Evolutionary conservation across 2,888 invertebrate genomes (phyloP).

Genomic region (Pollenia labialis): DNA sequence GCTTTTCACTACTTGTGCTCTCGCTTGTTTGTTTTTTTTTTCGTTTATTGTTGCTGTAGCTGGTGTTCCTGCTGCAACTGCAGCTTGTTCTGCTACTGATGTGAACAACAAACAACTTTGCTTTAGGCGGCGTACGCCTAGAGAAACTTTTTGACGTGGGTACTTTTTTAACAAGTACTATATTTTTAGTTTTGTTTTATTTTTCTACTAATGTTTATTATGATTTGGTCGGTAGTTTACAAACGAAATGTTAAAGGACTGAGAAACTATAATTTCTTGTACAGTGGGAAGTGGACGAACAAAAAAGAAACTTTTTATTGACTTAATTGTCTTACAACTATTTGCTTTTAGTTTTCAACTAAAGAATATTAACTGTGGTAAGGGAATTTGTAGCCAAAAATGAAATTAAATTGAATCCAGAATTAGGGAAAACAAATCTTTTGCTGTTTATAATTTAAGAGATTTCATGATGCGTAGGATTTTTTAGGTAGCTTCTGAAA

Average conservation of each 20-base stretch:
- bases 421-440: no score
- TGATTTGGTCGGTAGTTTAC: constrained; percentile 53
- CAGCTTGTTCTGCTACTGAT: constrained; percentile 21
- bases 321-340: background rate
- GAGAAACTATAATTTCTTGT: background rate
- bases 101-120: constrained; percentile 66
- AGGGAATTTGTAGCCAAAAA: no score
- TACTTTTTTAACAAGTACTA: constrained; percentile 57
- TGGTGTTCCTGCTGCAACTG: constrained; percentile 12
- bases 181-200: constrained; percentile 16
- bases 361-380: background rate
- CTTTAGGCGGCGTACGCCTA: constrained; percentile 68
- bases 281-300: constrained; percentile 40
- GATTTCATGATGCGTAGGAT: no score
- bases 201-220: constrained; percentile 58
- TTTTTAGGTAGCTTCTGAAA: no score
- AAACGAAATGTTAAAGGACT: constrained; percentile 19
- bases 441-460: no score
- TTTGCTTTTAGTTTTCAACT: background rate
- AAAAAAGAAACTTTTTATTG: constrained; percentile 15
- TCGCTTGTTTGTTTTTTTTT: constrained; percentile 5
- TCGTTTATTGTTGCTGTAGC: constrained; percentile 6
- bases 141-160: constrained; percentile 70
- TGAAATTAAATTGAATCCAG: no score
- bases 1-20: background rate